phyloP scores from a whole-genome alignment of 2,113 vertebrate species.

The Neolamprologus kungweensis region DNA sequence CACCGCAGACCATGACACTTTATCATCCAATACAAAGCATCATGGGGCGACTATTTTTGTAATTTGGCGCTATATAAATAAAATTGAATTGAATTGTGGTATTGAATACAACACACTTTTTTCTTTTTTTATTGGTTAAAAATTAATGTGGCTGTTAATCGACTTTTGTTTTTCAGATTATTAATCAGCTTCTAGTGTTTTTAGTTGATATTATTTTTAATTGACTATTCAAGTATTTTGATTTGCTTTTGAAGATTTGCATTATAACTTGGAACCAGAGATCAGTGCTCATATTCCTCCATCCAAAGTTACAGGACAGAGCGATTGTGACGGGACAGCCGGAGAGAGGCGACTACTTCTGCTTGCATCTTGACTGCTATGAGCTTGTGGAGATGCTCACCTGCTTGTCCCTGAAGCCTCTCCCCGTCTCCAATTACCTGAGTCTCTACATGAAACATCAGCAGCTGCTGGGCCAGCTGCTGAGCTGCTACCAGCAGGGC shows the following conservation, averaged over 20 bases:
- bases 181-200: not conserved
- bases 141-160: not conserved
- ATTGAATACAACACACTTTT: not conserved
- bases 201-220: not conserved
- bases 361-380: slow-evolving; percentile 71
- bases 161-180: not conserved
- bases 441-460: slow-evolving; percentile 84
- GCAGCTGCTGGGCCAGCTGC: slow-evolving; percentile 82
- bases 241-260: not conserved
- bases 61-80: not conserved
- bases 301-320: slow-evolving; percentile 60
- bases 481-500: slow-evolving; percentile 60
- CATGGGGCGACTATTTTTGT: not conserved
- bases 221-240: not conserved
- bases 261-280: not conserved
- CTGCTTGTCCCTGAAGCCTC: slow-evolving; percentile 77
- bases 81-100: not conserved
- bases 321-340: slow-evolving; percentile 75
- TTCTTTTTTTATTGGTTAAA: not conserved
- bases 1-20: not conserved
- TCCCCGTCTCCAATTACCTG: slow-evolving; percentile 82
- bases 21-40: not conserved
- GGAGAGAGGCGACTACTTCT: slow-evolving; percentile 81
- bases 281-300: not conserved
- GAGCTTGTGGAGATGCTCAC: slow-evolving; percentile 80